Percentiles rank a stretch among this genome's conserved stretches.
Conservation (phyloP, 2,797 vertebrate species). For the Anguilla pacifica region DNA sequence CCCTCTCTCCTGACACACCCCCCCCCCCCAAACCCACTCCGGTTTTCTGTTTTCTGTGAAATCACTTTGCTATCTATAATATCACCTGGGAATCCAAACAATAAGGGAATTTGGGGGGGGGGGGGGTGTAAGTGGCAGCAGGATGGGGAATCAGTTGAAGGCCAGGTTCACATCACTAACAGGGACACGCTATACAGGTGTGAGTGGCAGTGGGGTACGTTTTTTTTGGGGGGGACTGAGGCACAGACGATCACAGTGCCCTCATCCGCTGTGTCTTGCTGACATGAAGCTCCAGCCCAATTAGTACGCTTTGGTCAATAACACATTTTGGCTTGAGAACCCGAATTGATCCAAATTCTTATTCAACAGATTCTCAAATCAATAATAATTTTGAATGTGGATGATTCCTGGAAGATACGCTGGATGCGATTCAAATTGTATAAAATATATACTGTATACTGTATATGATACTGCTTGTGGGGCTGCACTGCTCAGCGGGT, state of each 20-base stretch:
- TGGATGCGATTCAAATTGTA: background rate
- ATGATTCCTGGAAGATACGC: background rate
- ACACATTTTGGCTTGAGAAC: background rate
- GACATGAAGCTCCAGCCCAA: background rate
- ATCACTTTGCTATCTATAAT: constrained; percentile 3
- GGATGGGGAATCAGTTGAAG: background rate
- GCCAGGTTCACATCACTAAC: background rate
- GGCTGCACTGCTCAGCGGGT: no score
- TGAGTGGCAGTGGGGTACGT: background rate
- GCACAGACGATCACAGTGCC: background rate
- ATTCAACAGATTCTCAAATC: background rate
- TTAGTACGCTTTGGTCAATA: background rate
- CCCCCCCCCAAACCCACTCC: background rate
- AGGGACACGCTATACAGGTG: no score
- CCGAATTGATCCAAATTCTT: constrained; percentile 3
- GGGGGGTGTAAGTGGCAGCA: background rate
- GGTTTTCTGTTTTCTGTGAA: background rate
- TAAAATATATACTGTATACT: background rate
- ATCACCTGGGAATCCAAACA: constrained; percentile 7
- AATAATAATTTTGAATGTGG: background rate
- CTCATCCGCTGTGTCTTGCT: background rate
- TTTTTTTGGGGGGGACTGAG: background rate
- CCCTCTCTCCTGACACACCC: background rate
- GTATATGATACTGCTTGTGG: background rate
- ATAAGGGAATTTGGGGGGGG: background rate